Evolutionary conservation across 2,797 vertebrate species (phyloP).

Genomic region (Acrossocheilus wenchowensis): DNA sequence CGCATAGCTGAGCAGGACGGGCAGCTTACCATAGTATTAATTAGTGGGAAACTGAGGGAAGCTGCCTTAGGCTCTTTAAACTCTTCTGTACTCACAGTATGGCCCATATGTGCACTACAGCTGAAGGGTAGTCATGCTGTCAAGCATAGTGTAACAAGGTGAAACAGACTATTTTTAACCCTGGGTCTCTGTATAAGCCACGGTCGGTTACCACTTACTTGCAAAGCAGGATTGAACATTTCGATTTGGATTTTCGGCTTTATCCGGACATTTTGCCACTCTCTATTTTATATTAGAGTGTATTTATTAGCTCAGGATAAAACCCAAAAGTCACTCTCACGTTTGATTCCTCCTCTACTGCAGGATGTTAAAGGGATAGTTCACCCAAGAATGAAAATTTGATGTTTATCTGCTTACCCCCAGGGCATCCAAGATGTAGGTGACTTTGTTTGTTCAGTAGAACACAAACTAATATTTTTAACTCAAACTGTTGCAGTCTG

Average conservation of each 20-base stretch:
- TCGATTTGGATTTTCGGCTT: slow-evolving; percentile 14
- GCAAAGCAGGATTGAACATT: slow-evolving; percentile 14
- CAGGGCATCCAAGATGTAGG: too few species aligned
- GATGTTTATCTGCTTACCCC: too few species aligned
- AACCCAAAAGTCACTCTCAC: not conserved
- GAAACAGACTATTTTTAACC: slow-evolving; percentile 29
- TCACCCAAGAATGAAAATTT: too few species aligned
- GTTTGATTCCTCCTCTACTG: slow-evolving; percentile 21
- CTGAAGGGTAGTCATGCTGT: slow-evolving; percentile 38
- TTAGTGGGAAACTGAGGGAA: slow-evolving; percentile 37
- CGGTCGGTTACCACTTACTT: not conserved
- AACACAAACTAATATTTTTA: too few species aligned
- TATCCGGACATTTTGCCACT: not conserved
- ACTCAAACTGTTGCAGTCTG: too few species aligned
- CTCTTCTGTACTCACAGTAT: slow-evolving; percentile 38
- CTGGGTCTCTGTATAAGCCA: slow-evolving; percentile 25
- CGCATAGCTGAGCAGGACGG: slow-evolving; percentile 22
- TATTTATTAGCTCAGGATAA: not conserved
- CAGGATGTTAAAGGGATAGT: not conserved
- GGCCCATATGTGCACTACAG: slow-evolving; percentile 40
- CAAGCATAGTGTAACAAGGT: slow-evolving; percentile 45
- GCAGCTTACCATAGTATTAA: slow-evolving; percentile 44
- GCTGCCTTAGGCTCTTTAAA: slow-evolving; percentile 41
- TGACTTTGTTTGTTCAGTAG: too few species aligned
- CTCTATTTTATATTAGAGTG: slow-evolving; percentile 1